Evolutionary conservation across 2,797 vertebrate species (phyloP).

Genomic region (Myoxocephalus aenaeus): DNA sequence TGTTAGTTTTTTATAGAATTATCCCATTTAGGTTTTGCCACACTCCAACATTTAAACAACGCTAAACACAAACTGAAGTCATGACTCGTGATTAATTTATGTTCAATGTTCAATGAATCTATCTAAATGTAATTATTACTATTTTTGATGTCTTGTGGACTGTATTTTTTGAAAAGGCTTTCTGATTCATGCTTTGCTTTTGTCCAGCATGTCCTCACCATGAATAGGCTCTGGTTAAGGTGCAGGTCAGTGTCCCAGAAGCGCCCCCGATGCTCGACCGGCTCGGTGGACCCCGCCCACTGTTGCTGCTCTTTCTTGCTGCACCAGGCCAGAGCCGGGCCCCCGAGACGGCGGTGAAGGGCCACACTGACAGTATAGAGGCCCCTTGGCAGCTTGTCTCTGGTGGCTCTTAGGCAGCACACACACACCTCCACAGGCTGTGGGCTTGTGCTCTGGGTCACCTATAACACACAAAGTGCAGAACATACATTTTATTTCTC

Average conservation of each 20-base stretch:
- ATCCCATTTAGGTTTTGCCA: background rate
- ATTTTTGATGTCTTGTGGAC: background rate
- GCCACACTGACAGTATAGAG: conserved; percentile 86
- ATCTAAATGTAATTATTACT: background rate
- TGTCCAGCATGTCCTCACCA: conserved; percentile 81
- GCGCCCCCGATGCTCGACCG: conserved; percentile 84
- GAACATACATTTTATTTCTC: background rate
- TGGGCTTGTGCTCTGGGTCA: conserved; percentile 57
- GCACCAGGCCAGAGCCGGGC: conserved; percentile 71
- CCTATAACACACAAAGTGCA: conserved; percentile 71
- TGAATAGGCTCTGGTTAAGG: conserved; percentile 87
- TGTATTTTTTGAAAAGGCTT: background rate
- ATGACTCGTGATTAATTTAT: background rate
- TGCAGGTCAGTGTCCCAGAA: conserved; percentile 87
- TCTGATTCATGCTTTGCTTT: background rate
- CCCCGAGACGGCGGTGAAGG: conserved; percentile 84
- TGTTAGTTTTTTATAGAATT: background rate
- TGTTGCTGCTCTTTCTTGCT: conserved; percentile 68
- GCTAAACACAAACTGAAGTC: background rate
- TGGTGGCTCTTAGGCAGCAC: conserved; percentile 87
- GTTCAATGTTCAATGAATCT: background rate
- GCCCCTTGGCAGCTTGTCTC: conserved; percentile 91
- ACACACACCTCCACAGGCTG: conserved; percentile 87
- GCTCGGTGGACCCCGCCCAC: conserved; percentile 72
- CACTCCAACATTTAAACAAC: background rate